phyloP scores from a whole-genome alignment of 2,797 vertebrate species.

The Anisognathus igniventris region DNA sequence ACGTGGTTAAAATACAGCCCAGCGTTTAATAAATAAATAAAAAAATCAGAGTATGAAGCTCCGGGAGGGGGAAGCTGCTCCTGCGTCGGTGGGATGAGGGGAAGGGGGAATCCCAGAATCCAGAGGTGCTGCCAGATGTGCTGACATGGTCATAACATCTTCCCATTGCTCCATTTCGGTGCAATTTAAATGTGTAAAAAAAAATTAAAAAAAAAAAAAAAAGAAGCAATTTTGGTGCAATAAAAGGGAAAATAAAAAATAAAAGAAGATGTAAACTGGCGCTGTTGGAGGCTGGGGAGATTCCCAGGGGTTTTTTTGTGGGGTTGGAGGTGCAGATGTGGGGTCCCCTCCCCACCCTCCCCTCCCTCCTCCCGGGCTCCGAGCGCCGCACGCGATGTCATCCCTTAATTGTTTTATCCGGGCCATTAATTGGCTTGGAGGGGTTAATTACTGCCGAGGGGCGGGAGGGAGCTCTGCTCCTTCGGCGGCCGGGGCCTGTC shows the following conservation, averaged over 20 bases:
- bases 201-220: no score
- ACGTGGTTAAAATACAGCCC: neutral
- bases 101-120: neutral
- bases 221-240: rapidly evolving
- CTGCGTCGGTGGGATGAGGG: neutral
- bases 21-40: neutral
- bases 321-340: neutral
- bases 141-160: rapidly evolving
- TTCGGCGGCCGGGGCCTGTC: neutral
- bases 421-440: neutral
- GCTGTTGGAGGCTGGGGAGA: neutral
- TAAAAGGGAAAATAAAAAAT: rapidly evolving
- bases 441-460: neutral
- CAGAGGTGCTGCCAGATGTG: neutral
- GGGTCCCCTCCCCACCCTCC: neutral
- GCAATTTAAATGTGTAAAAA: neutral
- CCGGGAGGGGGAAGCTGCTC: neutral
- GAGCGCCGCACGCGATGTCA: neutral
- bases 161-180: neutral
- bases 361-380: neutral
- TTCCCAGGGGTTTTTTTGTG: rapidly evolving
- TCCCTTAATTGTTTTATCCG: neutral
- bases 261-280: neutral
- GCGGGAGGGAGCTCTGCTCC: neutral
- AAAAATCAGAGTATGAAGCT: neutral